phyloP scores from a whole-genome alignment of 1,140 invertebrate genomes.

The Brachionus asplanchnoidis region DNA sequence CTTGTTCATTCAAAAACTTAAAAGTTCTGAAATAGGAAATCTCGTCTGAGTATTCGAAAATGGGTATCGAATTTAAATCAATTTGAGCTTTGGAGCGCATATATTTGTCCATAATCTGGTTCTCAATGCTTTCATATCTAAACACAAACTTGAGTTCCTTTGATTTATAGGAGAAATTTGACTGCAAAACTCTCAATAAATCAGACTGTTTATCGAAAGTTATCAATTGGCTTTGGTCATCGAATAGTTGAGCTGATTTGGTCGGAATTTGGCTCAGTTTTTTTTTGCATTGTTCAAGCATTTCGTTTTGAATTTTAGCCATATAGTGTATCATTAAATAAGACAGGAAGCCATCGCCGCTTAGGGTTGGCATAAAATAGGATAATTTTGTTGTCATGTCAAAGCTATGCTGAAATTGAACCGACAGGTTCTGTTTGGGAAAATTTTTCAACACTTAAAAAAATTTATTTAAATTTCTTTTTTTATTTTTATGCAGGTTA shows the following conservation, averaged over 20 bases:
- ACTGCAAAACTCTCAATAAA: not conserved
- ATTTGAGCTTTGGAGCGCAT: not conserved
- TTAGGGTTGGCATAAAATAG: constrained; percentile 45
- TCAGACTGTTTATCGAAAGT: not conserved
- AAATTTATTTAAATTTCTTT: not conserved
- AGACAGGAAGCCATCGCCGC: constrained; percentile 47
- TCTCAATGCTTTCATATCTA: not conserved
- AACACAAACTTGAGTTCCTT: not conserved
- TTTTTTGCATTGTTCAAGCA: constrained; percentile 42
- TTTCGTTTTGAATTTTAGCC: constrained; percentile 47
- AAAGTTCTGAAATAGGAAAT: not conserved
- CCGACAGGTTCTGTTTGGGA: constrained; percentile 43
- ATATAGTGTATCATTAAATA: constrained; percentile 46
- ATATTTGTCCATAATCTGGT: constrained; percentile 1
- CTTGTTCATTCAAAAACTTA: constrained; percentile 3
- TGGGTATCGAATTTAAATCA: not conserved
- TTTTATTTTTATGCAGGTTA: not conserved
- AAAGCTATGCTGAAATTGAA: constrained; percentile 41
- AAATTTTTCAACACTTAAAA: constrained; percentile 31
- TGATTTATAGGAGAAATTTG: constrained; percentile 17
- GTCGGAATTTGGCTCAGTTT: not conserved
- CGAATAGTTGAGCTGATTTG: not conserved
- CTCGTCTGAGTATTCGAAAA: constrained; percentile 17
- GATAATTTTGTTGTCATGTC: constrained; percentile 43
- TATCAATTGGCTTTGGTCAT: not conserved